These are phyloP conservation scores for Chaetura pelagica DNA, from an alignment of 2,113 vertebrate genomes.

Conservation along the genomic window DNA sequence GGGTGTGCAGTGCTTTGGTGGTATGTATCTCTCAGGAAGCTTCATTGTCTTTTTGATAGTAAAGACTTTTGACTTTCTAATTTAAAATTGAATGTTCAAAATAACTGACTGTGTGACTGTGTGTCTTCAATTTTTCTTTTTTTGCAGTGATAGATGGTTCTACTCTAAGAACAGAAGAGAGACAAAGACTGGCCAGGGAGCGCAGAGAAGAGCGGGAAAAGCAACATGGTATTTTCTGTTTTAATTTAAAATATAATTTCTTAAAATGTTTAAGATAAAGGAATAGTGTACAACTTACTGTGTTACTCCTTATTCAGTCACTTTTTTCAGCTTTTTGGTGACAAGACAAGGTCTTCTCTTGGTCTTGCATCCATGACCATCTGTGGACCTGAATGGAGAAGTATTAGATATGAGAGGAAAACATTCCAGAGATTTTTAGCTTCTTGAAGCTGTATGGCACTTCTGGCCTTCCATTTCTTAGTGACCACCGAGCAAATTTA, in stretches of 20 bases:
- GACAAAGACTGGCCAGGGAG: constrained; percentile 89
- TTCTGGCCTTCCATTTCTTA: not conserved
- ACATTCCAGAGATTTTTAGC: not conserved
- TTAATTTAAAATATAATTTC: not conserved
- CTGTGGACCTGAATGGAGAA: not conserved
- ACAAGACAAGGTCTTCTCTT: not conserved
- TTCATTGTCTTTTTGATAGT: not conserved
- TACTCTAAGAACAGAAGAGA: constrained; percentile 87
- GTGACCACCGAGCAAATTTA: not conserved
- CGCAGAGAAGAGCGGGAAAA: constrained; percentile 89
- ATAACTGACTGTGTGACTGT: not conserved
- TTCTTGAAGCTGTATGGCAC: not conserved
- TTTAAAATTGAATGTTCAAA: not conserved
- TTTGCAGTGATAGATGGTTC: constrained; percentile 89
- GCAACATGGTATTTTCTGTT: constrained; percentile 84
- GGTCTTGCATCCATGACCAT: not conserved
- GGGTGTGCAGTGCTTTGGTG: not conserved
- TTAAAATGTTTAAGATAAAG: not conserved
- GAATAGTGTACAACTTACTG: not conserved
- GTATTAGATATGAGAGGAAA: not conserved
- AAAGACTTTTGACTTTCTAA: not conserved
- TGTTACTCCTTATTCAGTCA: not conserved
- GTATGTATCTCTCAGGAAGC: not conserved
- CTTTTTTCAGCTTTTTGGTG: not conserved
- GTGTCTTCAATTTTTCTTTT: constrained; percentile 11